Evolutionary conservation across 1,140 invertebrate species (phyloP).

Genomic region (Drosophila arawakana): DNA sequence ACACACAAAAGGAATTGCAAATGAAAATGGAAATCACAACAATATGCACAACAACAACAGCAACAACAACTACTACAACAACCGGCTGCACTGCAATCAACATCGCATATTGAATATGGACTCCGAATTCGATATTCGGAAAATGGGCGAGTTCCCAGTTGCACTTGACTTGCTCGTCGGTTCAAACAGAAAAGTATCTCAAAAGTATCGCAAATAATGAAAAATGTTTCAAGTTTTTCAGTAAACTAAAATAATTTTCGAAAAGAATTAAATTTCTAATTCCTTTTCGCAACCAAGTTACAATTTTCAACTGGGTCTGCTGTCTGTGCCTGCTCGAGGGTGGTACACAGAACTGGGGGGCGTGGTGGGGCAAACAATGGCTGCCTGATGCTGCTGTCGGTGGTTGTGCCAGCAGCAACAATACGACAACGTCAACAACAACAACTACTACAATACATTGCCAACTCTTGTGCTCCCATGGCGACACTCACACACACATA

Average conservation of each 20-base stretch:
- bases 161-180: not conserved
- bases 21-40: conserved; percentile 42
- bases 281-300: not conserved
- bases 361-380: conserved; percentile 71
- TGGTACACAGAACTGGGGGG: conserved; percentile 2
- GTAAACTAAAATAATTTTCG: too few species aligned
- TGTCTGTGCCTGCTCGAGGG: conserved; percentile 17
- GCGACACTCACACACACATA: conserved; percentile 42
- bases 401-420: conserved; percentile 62
- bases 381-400: conserved; percentile 59
- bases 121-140: conserved; percentile 16
- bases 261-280: too few species aligned
- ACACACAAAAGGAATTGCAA: conserved; percentile 68
- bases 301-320: conserved; percentile 23
- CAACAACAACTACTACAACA: conserved; percentile 48
- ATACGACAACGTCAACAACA: conserved; percentile 28
- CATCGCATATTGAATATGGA: conserved; percentile 64
- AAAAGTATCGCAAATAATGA: too few species aligned
- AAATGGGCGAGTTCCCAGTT: conserved; percentile 18
- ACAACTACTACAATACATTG: conserved; percentile 44
- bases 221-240: too few species aligned
- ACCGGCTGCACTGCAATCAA: conserved; percentile 35
- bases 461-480: conserved; percentile 63
- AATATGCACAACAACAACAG: conserved; percentile 24
- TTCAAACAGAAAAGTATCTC: not conserved